Evolutionary conservation across 2,113 vertebrate species (phyloP).

Genomic region (Camelus bactrianus): DNA sequence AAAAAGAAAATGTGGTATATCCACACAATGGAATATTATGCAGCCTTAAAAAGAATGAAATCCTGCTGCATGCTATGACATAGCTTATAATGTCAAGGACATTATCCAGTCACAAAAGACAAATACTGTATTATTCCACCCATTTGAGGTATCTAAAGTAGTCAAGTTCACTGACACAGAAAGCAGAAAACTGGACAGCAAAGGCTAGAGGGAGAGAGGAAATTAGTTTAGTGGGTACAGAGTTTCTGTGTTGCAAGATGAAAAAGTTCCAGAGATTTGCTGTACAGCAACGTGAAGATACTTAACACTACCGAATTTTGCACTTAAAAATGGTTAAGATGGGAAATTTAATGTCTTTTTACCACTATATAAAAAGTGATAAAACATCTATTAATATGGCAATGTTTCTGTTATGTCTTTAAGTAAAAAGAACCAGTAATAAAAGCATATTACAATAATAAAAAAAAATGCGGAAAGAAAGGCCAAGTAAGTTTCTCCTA

Average conservation of each 20-base stretch:
- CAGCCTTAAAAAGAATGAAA: background rate
- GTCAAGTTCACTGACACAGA: background rate
- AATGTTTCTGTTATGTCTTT: background rate
- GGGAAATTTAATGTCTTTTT: background rate
- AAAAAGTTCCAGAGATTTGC: background rate
- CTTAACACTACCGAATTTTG: background rate
- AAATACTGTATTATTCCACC: background rate
- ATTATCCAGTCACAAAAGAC: background rate
- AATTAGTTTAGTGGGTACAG: background rate
- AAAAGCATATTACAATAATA: background rate
- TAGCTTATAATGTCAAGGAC: background rate
- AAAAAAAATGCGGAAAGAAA: background rate
- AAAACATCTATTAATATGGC: background rate
- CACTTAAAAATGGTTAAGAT: background rate
- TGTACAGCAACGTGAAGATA: background rate
- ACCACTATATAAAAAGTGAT: background rate
- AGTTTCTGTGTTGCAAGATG: background rate
- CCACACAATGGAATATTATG: background rate
- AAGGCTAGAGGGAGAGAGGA: background rate
- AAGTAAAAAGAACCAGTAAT: background rate
- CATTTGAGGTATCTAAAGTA: background rate
- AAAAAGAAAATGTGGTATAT: background rate
- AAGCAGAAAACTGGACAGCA: background rate
- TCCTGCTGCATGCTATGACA: background rate
- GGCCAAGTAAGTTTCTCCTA: constrained; percentile 31